Evolutionary conservation across 2,113 vertebrate species (phyloP).

Genomic region (Cottus gobio): DNA sequence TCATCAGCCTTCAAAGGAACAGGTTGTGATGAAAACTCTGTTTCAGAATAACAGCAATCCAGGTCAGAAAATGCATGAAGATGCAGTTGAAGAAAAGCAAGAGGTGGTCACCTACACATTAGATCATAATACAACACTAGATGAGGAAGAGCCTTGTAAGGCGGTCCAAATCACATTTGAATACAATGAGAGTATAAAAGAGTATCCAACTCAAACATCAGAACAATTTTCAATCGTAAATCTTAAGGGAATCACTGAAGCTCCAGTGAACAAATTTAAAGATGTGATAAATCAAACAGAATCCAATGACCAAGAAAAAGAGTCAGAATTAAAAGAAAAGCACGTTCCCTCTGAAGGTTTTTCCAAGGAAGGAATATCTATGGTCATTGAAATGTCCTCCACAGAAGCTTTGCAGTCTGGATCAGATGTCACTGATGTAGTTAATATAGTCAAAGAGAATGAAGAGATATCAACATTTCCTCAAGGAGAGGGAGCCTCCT

Average conservation of each 20-base stretch:
- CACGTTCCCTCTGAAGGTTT: not conserved
- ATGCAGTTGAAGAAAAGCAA: conserved; percentile 7
- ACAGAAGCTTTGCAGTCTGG: not conserved
- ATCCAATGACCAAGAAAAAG: not conserved
- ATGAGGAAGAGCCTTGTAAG: not conserved
- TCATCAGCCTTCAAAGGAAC: not conserved
- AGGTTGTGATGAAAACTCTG: not conserved
- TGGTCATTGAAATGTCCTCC: not conserved
- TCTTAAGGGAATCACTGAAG: conserved; percentile 10
- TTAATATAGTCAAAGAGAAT: not conserved
- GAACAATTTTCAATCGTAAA: not conserved
- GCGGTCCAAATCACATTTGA: not conserved
- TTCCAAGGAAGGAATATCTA: not conserved
- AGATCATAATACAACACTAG: not conserved
- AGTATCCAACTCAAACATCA: conserved; percentile 4
- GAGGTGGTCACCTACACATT: not conserved
- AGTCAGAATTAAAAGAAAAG: not conserved
- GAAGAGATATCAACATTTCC: not conserved
- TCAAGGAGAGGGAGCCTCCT: not conserved
- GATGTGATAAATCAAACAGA: not conserved
- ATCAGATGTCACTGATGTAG: conserved; percentile 15
- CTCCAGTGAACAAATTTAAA: not conserved
- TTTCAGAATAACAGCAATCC: not conserved
- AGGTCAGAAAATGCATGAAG: not conserved
- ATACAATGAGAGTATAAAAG: not conserved